Evolutionary conservation across 1,140 invertebrate genomes (phyloP).

Genomic region (Drosophila tristis): DNA sequence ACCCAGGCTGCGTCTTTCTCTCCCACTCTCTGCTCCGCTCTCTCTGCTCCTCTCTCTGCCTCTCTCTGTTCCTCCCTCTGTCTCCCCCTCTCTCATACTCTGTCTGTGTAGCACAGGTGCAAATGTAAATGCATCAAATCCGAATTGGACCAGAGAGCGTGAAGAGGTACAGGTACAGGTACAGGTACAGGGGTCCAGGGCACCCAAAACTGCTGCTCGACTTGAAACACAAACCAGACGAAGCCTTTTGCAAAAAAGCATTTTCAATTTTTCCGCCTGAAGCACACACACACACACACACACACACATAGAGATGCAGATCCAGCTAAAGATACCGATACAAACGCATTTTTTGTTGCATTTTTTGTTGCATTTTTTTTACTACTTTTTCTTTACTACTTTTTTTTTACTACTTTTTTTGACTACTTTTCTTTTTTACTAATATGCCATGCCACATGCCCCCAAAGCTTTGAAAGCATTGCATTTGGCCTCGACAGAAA

Average conservation of each 20-base stretch:
- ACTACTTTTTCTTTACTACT: too few relatives aligned
- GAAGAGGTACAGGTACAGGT: background rate
- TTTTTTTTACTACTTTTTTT: too few relatives aligned
- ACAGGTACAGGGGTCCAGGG: background rate
- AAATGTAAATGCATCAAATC: slow-evolving; percentile 80
- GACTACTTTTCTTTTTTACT: slow-evolving; percentile 63
- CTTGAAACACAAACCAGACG: slow-evolving; percentile 22
- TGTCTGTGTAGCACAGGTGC: slow-evolving; percentile 59
- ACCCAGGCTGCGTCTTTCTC: slow-evolving; percentile 32
- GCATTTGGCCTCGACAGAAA: slow-evolving; percentile 39
- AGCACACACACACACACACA: slow-evolving; percentile 17
- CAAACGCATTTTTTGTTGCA: slow-evolving; percentile 1
- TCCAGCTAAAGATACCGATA: too few relatives aligned
- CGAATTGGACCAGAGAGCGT: slow-evolving; percentile 56
- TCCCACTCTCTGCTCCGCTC: slow-evolving; percentile 1
- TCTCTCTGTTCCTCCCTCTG: too few relatives aligned
- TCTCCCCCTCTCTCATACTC: too few relatives aligned
- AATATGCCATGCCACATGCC: slow-evolving; percentile 52
- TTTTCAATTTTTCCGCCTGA: slow-evolving; percentile 54
- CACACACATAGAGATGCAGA: background rate
- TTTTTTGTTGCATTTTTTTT: slow-evolving; percentile 25
- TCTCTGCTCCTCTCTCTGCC: too few relatives aligned
- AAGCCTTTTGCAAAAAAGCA: slow-evolving; percentile 49
- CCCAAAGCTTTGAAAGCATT: slow-evolving; percentile 47
- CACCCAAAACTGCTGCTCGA: background rate